Evolutionary conservation across 2,113 vertebrate species (phyloP), one percentile per base, ranked within the genome.

Genomic region (Mohoua ochrocephala): DNA sequence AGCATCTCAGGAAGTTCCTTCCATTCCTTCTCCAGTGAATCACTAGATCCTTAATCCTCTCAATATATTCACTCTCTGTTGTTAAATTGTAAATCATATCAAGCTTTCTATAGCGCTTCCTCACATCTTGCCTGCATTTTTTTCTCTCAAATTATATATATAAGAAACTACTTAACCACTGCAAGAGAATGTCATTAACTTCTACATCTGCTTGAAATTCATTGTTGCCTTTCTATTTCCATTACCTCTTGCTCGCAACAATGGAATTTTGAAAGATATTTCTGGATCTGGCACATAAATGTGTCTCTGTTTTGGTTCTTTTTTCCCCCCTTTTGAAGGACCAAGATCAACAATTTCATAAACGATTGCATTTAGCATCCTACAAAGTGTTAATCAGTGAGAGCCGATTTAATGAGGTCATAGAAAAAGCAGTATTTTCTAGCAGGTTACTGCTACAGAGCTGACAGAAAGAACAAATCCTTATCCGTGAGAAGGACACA

Each of bases 401-500:
- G 75, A 97, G 97, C 74, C 87, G 92, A 94, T 97, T 96, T 97
- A 97, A 97, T 91, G 73, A 95, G 94, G 79, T 89, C 97, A 97
- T 68, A 97, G 92, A 97, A 90, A 90, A 91, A 98, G 97, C 97
- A 97, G 85, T 94, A 93, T 84, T 96, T 97, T 97, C 97, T 98
- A 98, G 68, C 80, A 54, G 67, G 96, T 98, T 98, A 97, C 92
- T 95, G 93, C 94, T 98, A 97, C 95, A 96, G 26, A 96, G 97
- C 93, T 97, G 95, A 96, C 94, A 97, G 93, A 97, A 92, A 97
- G 90, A 97, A 97, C 95, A 97, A 97, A 96, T 97, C 97, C 96
- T 98, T 93, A 98, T 98, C 95, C 71, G 84, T 96, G 97, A 98
- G 97, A 95, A 98, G 95, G 97, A 98, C 93, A 98, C 94, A 98